Conservation (phyloP, 2,888 invertebrate genomes). For the Julus scandinavius region DNA sequence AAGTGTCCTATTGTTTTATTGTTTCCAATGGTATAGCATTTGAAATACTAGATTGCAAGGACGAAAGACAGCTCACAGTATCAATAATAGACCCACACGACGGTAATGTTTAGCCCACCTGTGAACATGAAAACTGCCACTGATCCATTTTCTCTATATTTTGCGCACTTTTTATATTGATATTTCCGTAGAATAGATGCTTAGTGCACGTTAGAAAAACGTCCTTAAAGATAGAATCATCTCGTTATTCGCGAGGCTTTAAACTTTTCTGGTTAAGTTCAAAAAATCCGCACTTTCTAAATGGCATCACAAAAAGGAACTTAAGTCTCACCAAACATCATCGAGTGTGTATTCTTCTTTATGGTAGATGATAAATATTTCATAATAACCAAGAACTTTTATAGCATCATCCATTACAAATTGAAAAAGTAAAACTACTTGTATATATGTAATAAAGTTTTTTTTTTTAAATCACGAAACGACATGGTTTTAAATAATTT, state of each 20-base stretch:
- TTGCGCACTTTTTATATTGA: conserved; percentile 19
- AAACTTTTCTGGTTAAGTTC: not conserved
- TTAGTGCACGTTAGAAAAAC: not conserved
- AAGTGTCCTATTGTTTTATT: conserved; percentile 42
- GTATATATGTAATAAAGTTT: not conserved
- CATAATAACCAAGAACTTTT: not conserved
- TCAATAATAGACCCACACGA: conserved; percentile 9
- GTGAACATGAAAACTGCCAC: not conserved
- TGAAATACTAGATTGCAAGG: not conserved
- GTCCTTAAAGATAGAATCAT: not conserved
- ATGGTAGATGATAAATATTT: not conserved
- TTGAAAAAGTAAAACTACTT: not conserved
- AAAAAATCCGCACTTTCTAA: not conserved
- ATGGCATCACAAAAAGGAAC: not conserved
- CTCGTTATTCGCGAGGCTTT: not conserved
- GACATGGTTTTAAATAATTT: too few species aligned
- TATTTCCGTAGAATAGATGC: not conserved
- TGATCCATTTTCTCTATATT: conserved; percentile 22
- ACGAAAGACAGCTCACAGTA: not conserved
- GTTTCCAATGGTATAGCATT: not conserved
- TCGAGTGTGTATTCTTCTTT: not conserved
- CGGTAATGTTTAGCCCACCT: conserved; percentile 42
- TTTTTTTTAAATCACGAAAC: too few species aligned
- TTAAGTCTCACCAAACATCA: not conserved
- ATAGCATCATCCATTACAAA: not conserved